These are phyloP conservation scores for Diadromus collaris DNA, from an alignment of 2,888 invertebrate genomes.

Conservation along the genomic window DNA sequence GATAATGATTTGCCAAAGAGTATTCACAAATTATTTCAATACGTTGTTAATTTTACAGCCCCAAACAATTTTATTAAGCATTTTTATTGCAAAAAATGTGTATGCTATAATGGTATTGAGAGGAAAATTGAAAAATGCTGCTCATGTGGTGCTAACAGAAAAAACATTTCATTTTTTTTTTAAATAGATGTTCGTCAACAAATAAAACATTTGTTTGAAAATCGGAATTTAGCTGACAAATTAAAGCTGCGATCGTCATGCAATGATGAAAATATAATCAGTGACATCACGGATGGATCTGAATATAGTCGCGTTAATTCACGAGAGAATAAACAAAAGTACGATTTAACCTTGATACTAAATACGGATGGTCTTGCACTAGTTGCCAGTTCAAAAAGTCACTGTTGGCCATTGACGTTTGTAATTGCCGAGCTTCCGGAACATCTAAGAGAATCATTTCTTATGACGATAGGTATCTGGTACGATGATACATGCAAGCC, in stretches of 20 bases:
- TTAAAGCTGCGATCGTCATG: constrained; percentile 28
- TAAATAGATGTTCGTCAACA: constrained; percentile 57
- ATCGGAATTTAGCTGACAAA: constrained; percentile 45
- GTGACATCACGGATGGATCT: constrained; percentile 48
- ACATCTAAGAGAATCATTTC: constrained; percentile 45
- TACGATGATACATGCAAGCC: constrained; percentile 46
- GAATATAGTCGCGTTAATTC: constrained; percentile 57
- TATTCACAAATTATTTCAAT: constrained; percentile 48
- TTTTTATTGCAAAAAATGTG: constrained; percentile 51
- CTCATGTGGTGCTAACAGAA: constrained; percentile 30
- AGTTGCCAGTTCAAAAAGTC: constrained; percentile 44
- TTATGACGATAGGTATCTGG: constrained; percentile 48
- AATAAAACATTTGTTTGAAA: constrained; percentile 39
- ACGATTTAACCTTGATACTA: constrained; percentile 55
- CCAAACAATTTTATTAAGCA: constrained; percentile 30
- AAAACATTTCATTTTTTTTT: constrained; percentile 52
- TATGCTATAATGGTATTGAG: constrained; percentile 28
- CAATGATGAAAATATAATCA: constrained; percentile 36
- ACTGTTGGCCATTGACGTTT: constrained; percentile 56
- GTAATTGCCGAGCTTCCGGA: constrained; percentile 53
- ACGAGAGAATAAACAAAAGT: constrained; percentile 45
- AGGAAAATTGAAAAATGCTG: constrained; percentile 46
- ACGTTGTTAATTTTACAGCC: constrained; percentile 31
- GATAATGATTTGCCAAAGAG: constrained; percentile 40
- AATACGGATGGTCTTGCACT: constrained; percentile 55